Evolutionary conservation across 35 echinoderm and acorn worm genomes (phyloP).

Genomic region (Amphiura filiformis): DNA sequence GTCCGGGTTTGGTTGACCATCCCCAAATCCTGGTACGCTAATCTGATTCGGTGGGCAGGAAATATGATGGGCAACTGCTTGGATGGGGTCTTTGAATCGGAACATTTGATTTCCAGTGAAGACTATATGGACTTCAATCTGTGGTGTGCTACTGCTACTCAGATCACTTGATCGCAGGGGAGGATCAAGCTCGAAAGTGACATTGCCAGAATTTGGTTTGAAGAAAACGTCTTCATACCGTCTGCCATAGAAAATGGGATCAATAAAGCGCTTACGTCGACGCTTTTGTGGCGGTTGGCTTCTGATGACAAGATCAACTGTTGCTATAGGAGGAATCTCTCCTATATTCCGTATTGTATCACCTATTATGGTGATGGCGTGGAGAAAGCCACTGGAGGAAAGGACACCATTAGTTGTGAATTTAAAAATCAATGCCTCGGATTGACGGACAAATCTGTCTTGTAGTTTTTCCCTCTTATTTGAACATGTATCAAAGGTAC

Average conservation of each 20-base stretch:
- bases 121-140: not conserved
- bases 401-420: not conserved
- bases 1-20: too few relatives aligned
- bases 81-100: too few relatives aligned
- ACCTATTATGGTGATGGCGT: not conserved
- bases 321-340: not conserved
- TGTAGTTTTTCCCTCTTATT: not conserved
- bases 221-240: not conserved
- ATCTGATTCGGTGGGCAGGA: too few relatives aligned
- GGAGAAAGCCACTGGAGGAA: not conserved
- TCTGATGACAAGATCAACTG: not conserved
- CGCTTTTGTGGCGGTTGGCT: not conserved
- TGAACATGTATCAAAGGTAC: not conserved
- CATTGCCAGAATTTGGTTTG: not conserved
- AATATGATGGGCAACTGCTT: too few relatives aligned
- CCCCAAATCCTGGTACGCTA: too few relatives aligned
- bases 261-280: not conserved
- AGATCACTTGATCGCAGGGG: not conserved
- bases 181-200: not conserved
- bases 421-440: not conserved
- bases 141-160: not conserved
- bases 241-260: not conserved
- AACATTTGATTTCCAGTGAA: not conserved
- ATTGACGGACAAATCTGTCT: not conserved
- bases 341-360: not conserved